Evolutionary conservation across 2,888 invertebrate species (phyloP), one percentile per base, ranked within the genome.

Genomic region (Aleiodes testaceus): DNA sequence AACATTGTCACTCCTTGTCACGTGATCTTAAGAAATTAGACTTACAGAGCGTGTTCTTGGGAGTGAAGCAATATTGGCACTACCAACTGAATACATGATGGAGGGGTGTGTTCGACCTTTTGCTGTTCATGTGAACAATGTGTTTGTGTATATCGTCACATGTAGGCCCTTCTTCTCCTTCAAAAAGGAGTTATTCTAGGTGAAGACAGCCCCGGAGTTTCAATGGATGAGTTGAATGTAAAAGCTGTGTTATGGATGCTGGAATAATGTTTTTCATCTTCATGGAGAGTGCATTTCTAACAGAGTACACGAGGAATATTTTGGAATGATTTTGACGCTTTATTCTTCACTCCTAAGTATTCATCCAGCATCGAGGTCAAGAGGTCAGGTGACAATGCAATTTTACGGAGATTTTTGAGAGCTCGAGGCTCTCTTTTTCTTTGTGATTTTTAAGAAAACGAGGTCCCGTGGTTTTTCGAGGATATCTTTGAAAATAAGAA

Each of bases 1-100:
- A 5, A 9, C 16, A 18, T 59, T 36, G 59, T 42, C 59, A 36
- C 59, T 42, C 42, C 16, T 9, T 11, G 36, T 36, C 59, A 42
- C 18, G 59, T 59, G 59, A 59, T 59, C 36, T 11, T 18, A 36
- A 59, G 36, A 47, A 69, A 79, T 79, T 84, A 79, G 80, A 79
- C 79, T 80, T 86, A 83, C 85, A 81, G 81, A 77, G 77, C 86
- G 85, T 85, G 86, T 87, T 78, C 80, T 80, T 47, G 12, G 47
- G 45, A 78, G 85, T 86, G 86, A 87, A 85, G 87, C 86, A 87
- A 87, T 86, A 87, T 87, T 85, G 86, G 83, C 81, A 81, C 73
- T 78, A 80, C 72, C 80, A 71, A 70, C 75, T 79, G 87, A 87
- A 87, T 87, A 87, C 82, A 87, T 85, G 77, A 71, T 76, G 72